Evolutionary conservation across 2,888 invertebrate species (phyloP), one percentile per base, ranked within the genome.

Genomic region (Nasonia oneida): DNA sequence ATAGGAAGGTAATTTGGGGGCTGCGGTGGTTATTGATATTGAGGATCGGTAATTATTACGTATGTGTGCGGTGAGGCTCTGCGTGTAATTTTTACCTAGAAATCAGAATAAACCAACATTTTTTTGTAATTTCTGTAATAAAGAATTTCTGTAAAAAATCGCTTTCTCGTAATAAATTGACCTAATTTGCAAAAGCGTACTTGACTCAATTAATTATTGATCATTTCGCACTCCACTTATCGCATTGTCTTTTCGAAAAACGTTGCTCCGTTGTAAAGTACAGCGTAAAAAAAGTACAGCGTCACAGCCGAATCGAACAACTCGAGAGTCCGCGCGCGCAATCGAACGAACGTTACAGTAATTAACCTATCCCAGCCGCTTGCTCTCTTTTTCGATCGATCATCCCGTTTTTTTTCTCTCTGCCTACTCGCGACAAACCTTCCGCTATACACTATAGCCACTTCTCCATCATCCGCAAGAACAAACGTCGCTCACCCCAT

Each of bases 391-490:
- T 39, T 23, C 71, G 83, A 83, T 83, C 83, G 78, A 83, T 83
- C 83, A 77, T 61, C 71, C 18, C 50, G 33, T 2, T 8, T 67
- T 47, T 39, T 78, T 74, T 53, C 6, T 18, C n/a, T 47, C 14
- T 18, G 29, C 29, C 29, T 29, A 29, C 29, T 29, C 29, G 29
- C 42, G 23, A 3, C 23, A 15, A 23, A 29, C 23, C 42, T 50
- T 47, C 5, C 37, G 8, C 12, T 14, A 37, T 4, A 3, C 37
- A 37, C 37, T 4, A 29, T 29, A 37, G 4, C 50, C 10, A 4
- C 57, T 73, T 74, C 67, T 84, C 74, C 80, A 80, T 84, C 75
- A 80, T 85, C 53, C 33, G 29, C 70, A 47, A 18, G 29, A 15
- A 71, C 64, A 29, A 18, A 39, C 39, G 50, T 33, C 14, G 33